phyloP scores from a whole-genome alignment of 2,113 vertebrate genomes.

The Hypanus sabinus region DNA sequence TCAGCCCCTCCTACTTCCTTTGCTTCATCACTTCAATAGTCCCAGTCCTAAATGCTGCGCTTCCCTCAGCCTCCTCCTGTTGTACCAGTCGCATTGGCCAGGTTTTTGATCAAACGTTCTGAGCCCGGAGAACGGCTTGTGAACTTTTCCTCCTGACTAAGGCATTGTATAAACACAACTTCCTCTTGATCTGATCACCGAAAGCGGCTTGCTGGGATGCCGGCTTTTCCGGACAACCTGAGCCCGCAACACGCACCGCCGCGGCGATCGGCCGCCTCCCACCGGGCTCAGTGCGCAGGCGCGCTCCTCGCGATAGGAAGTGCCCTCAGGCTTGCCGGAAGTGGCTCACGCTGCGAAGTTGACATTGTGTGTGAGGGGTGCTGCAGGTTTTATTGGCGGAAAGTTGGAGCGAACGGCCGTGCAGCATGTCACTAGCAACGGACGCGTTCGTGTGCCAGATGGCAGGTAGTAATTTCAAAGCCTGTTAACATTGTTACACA shows the following conservation, averaged over 20 bases:
- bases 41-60: neutral
- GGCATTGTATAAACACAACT: neutral
- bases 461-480: slow-evolving; percentile 7
- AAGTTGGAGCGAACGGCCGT: neutral
- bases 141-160: neutral
- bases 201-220: no score
- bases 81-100: neutral
- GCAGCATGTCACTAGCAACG: neutral
- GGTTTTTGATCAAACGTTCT: neutral
- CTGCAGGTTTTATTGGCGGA: neutral
- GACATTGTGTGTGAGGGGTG: neutral
- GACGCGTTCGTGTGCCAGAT: neutral
- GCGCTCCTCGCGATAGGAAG: neutral
- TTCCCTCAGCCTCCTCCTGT: neutral
- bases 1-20: neutral
- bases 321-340: neutral
- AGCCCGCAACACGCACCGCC: no score
- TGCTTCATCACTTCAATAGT: neutral
- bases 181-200: neutral
- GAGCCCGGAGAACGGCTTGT: neutral
- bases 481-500: neutral
- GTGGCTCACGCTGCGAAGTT: neutral
- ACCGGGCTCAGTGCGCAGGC: neutral
- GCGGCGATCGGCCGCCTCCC: neutral
- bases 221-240: no score